These are phyloP conservation scores for Gopherus evgoodei DNA, from an alignment of 2,113 vertebrate species.

Conservation along the genomic window DNA sequence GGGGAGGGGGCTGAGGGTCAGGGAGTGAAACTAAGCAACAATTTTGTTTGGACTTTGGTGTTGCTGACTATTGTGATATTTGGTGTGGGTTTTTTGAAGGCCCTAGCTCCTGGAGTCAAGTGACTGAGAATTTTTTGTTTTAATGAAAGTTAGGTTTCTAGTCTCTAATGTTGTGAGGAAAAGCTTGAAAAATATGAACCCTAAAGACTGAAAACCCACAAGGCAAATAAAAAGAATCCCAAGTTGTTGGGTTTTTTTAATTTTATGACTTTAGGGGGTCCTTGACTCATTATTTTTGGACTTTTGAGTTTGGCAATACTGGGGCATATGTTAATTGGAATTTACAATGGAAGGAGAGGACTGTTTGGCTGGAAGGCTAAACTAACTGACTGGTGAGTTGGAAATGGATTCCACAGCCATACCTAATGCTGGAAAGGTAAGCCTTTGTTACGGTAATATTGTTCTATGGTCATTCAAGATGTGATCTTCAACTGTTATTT, in stretches of 20 bases:
- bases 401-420: slow-evolving; percentile 3
- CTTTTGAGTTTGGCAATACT: not conserved
- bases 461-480: not conserved
- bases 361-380: not conserved
- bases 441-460: not conserved
- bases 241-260: not conserved
- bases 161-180: not conserved
- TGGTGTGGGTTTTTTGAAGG: not conserved
- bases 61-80: not conserved
- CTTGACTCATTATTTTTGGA: not conserved
- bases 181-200: not conserved
- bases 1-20: not conserved
- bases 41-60: not conserved
- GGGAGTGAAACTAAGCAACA: not conserved
- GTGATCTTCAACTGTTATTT: not conserved
- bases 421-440: slow-evolving; percentile 38
- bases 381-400: not conserved
- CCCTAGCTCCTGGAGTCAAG: not conserved
- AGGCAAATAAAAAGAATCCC: slow-evolving; percentile 2
- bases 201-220: not conserved
- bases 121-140: not conserved
- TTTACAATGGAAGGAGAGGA: not conserved
- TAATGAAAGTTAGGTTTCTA: not conserved
- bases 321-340: not conserved
- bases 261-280: not conserved